These are phyloP conservation scores for Coecobrya sp. DNA, from an alignment of 2,888 invertebrate genomes.

Conservation along the genomic window DNA sequence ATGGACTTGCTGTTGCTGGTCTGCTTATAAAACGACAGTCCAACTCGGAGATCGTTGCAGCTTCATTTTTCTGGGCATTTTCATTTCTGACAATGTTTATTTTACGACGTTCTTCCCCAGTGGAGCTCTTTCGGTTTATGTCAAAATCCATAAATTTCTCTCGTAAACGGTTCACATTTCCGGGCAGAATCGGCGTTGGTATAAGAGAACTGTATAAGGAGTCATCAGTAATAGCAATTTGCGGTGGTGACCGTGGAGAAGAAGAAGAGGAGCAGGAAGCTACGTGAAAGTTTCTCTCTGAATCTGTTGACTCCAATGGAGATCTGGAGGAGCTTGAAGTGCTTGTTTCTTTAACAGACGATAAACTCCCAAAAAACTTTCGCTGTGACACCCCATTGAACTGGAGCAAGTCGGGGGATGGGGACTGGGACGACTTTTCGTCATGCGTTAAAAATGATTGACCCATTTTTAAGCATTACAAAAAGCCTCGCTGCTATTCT, in stretches of 20 bases:
- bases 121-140: conserved; percentile 2
- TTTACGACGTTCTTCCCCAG: not conserved
- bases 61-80: not conserved
- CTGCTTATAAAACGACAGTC: not conserved
- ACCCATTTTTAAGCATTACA: conserved; percentile 75
- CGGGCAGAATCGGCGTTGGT: conserved; percentile 64
- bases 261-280: conserved; percentile 42
- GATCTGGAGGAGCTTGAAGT: conserved; percentile 57
- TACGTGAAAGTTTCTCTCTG: conserved; percentile 46
- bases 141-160: conserved; percentile 72
- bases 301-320: conserved; percentile 37
- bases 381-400: conserved; percentile 58
- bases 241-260: conserved; percentile 50
- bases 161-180: conserved; percentile 70
- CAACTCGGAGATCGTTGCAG: not conserved
- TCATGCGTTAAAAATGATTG: conserved; percentile 79
- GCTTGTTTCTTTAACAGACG: conserved; percentile 66
- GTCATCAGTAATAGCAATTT: not conserved
- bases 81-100: not conserved
- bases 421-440: conserved; percentile 73
- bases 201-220: conserved; percentile 42
- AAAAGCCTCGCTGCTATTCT: not conserved
- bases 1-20: conserved; percentile 44
- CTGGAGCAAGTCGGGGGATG: conserved; percentile 72
- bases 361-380: conserved; percentile 74